A percentile compares a stretch with the other conserved stretches of the same genome.
phyloP scores from a whole-genome alignment of 2,888 invertebrate genomes.

The Rutpela maculata region DNA sequence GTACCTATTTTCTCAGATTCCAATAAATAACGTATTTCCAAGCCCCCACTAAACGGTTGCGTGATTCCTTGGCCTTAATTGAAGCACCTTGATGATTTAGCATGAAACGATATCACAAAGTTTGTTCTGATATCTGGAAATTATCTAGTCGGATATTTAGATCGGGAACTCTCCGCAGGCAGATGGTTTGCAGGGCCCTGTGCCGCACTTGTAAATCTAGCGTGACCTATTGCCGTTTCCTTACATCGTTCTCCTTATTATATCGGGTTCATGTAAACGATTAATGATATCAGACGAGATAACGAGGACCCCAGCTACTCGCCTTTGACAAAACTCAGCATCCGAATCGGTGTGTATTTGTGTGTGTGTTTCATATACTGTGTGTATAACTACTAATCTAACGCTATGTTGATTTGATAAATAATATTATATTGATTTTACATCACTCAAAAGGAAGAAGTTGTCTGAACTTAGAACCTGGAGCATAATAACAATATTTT shows the following conservation, averaged over 20 bases:
- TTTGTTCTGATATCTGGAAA: slow-evolving; percentile 20
- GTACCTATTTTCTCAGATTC: slow-evolving; percentile 14
- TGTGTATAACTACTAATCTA: neutral
- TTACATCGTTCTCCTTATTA: slow-evolving; percentile 15
- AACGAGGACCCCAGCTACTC: neutral
- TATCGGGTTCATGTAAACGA: neutral
- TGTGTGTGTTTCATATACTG: no score
- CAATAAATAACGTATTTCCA: slow-evolving; percentile 34
- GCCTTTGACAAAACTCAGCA: neutral
- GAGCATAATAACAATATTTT: no score
- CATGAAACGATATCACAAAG: slow-evolving; percentile 21
- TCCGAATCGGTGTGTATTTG: neutral
- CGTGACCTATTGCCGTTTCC: slow-evolving; percentile 1
- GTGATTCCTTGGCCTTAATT: slow-evolving; percentile 29
- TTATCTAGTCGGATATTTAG: slow-evolving; percentile 15
- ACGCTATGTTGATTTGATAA: no score
- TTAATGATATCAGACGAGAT: slow-evolving; percentile 1
- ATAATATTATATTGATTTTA: no score
- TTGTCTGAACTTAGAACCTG: no score
- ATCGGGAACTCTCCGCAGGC: slow-evolving; percentile 11
- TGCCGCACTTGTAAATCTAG: slow-evolving; percentile 2
- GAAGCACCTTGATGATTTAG: slow-evolving; percentile 25
- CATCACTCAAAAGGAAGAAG: no score
- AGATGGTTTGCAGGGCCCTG: neutral
- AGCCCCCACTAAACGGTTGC: slow-evolving; percentile 18